phyloP scores from a whole-genome alignment of 2,797 vertebrate genomes.

The Psittacula derbiana region DNA sequence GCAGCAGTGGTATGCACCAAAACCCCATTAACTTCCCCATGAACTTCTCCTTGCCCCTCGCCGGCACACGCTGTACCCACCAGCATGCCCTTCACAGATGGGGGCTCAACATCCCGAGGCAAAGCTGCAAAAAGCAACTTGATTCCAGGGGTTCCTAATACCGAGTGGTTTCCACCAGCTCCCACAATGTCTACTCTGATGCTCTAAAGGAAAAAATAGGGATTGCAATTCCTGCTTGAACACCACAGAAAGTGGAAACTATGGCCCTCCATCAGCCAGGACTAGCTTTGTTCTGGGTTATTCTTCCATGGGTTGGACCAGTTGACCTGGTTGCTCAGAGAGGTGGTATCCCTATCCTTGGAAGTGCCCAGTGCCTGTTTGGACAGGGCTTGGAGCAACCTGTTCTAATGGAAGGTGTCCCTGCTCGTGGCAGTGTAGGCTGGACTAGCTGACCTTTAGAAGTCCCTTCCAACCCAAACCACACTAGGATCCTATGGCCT shows the following conservation, averaged over 20 bases:
- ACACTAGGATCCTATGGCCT: not conserved
- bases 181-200: not conserved
- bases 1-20: not conserved
- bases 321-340: not conserved
- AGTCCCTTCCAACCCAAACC: not conserved
- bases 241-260: not conserved
- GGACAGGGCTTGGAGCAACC: not conserved
- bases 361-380: fast-evolving
- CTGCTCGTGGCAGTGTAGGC: fast-evolving
- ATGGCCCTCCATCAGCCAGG: fast-evolving
- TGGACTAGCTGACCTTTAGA: not conserved
- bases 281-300: not conserved
- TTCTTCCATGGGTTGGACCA: not conserved
- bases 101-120: not conserved
- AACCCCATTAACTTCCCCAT: not conserved
- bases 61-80: not conserved
- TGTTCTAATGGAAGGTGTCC: not conserved
- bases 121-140: not conserved
- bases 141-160: not conserved
- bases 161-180: not conserved
- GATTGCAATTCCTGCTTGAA: not conserved
- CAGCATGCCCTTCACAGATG: not conserved
- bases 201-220: not conserved
- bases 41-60: not conserved
- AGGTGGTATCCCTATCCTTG: not conserved